Percentiles rank a stretch among this genome's conserved stretches.
phyloP scores from a whole-genome alignment of 1,140 invertebrate species.

The Hyphantria cunea region DNA sequence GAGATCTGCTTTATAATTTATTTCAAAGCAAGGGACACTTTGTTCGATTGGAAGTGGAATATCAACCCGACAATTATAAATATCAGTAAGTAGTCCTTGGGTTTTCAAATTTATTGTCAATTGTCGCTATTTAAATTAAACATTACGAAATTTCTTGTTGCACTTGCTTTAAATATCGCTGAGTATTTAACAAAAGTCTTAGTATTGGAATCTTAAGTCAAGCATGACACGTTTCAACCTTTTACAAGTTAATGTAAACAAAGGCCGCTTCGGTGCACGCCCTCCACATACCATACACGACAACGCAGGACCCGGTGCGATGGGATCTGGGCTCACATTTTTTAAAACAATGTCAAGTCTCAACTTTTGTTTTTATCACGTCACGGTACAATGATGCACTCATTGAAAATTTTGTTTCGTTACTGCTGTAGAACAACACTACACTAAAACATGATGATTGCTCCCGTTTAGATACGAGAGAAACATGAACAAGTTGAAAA shows the following conservation, averaged over 20 bases:
- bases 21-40: too few relatives aligned
- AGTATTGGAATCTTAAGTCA: slow-evolving; percentile 17
- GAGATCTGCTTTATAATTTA: too few relatives aligned
- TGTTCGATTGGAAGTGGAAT: too few relatives aligned
- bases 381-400: slow-evolving; percentile 28
- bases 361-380: slow-evolving; percentile 24
- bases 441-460: slow-evolving; percentile 12
- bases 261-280: slow-evolving; percentile 1
- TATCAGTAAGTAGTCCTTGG: too few relatives aligned
- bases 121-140: too few relatives aligned
- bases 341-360: slow-evolving; percentile 27
- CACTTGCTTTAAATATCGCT: too few relatives aligned
- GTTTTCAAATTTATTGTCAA: too few relatives aligned
- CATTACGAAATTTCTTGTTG: too few relatives aligned
- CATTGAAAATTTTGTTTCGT: slow-evolving; percentile 19
- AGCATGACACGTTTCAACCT: slow-evolving; percentile 2
- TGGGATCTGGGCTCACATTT: slow-evolving; percentile 20
- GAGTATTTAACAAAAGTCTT: not conserved
- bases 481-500: too few relatives aligned
- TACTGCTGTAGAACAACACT: slow-evolving; percentile 24
- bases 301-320: not conserved
- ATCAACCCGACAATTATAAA: too few relatives aligned
- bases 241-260: slow-evolving; percentile 20
- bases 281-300: slow-evolving; percentile 12
- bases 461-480: too few relatives aligned